These are phyloP conservation scores for Axinella damicornis DNA, from an alignment of 37 sponge, comb jelly and placozoan genomes.

Conservation along the genomic window DNA sequence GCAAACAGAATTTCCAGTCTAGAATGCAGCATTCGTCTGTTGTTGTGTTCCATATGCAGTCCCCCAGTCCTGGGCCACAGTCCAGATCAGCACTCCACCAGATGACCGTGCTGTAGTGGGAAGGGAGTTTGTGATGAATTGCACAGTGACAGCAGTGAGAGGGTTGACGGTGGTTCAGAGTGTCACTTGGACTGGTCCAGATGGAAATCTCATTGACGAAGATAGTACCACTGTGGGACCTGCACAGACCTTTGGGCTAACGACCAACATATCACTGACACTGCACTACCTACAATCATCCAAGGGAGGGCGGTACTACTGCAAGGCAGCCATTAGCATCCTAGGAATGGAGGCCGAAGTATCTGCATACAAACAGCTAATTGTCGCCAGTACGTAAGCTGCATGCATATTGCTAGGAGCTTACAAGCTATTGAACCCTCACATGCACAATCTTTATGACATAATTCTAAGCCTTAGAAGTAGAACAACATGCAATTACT, in stretches of 20 bases:
- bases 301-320: conserved; percentile 5
- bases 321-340: not conserved
- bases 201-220: not conserved
- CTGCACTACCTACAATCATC: not conserved
- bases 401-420: too few species aligned
- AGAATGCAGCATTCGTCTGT: too few species aligned
- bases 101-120: not conserved
- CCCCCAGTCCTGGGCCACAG: conserved; percentile 4
- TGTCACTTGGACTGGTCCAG: not conserved
- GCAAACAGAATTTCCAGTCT: too few species aligned
- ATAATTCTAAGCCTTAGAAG: too few species aligned
- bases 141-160: not conserved
- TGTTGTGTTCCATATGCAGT: not conserved
- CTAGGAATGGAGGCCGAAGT: not conserved
- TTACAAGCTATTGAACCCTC: too few species aligned
- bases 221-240: not conserved
- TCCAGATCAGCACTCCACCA: not conserved
- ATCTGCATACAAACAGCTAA: too few species aligned
- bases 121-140: not conserved
- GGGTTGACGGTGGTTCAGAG: not conserved
- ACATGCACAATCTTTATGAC: too few species aligned
- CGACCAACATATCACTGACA: not conserved
- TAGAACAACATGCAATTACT: too few species aligned
- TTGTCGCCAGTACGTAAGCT: too few species aligned
- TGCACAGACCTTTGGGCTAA: not conserved